A percentile compares a stretch with the other conserved stretches of the same genome.
phyloP scores from a whole-genome alignment of 2,797 vertebrate species.

The Harpagifer antarcticus region DNA sequence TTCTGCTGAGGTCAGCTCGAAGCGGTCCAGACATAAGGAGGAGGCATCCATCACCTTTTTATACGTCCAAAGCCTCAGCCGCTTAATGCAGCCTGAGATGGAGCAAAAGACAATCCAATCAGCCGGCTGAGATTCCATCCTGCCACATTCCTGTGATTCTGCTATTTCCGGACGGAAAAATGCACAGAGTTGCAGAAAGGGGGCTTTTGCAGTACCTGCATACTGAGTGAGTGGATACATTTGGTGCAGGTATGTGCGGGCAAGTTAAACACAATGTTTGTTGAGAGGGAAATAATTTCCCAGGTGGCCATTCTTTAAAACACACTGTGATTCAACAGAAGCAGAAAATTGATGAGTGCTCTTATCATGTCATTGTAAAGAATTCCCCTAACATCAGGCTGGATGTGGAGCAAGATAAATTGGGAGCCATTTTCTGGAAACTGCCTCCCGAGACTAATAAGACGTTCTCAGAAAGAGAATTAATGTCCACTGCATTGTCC shows the following conservation, averaged over 20 bases:
- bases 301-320: slow-evolving; percentile 41
- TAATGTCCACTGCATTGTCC: slow-evolving; percentile 57
- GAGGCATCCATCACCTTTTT: slow-evolving; percentile 91
- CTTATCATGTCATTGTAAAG: slow-evolving; percentile 36
- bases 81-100: slow-evolving; percentile 72
- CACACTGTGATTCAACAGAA: slow-evolving; percentile 50
- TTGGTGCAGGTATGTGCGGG: slow-evolving; percentile 44
- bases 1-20: slow-evolving; percentile 90
- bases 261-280: slow-evolving; percentile 47
- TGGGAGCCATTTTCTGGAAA: slow-evolving; percentile 63
- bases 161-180: slow-evolving; percentile 56
- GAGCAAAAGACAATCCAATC: slow-evolving; percentile 76
- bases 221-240: slow-evolving; percentile 24
- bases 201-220: slow-evolving; percentile 2
- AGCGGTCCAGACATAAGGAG: slow-evolving; percentile 84
- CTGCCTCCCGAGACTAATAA: slow-evolving; percentile 66
- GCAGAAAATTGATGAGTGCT: slow-evolving; percentile 56
- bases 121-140: slow-evolving; percentile 68
- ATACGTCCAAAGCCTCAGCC: slow-evolving; percentile 69
- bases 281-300: slow-evolving; percentile 61
- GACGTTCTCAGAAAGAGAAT: slow-evolving; percentile 68
- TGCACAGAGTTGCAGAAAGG: slow-evolving; percentile 58
- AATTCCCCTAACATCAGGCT: slow-evolving; percentile 45
- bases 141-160: slow-evolving; percentile 63
- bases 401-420: slow-evolving; percentile 56